phyloP scores from a whole-genome alignment of 2,888 invertebrate genomes.

The Scaptomyza parva region DNA sequence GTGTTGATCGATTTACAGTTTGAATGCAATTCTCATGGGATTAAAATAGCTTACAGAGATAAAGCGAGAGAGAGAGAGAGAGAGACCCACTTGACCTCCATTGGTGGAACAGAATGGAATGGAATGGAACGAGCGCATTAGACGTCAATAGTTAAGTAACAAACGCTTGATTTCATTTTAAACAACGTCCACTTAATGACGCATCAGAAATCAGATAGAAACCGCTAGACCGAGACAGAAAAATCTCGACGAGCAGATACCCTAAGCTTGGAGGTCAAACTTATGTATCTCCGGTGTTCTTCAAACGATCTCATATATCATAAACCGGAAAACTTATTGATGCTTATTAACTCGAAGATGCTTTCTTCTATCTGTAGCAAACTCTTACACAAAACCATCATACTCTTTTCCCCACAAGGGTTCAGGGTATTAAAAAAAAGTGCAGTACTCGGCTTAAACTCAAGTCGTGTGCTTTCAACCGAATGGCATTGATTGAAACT shows the following conservation, averaged over 20 bases:
- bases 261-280: no score
- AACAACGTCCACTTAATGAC: slow-evolving; percentile 49
- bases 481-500: slow-evolving; percentile 45
- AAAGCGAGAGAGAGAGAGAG: not conserved
- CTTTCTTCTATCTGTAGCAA: no score
- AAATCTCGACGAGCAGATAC: no score
- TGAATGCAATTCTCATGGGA: slow-evolving; percentile 26
- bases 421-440: no score
- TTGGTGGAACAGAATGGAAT: slow-evolving; percentile 5
- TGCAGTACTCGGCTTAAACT: not conserved
- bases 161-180: slow-evolving; percentile 39
- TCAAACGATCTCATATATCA: no score
- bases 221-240: no score
- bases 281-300: no score
- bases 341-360: no score
- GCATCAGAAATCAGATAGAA: slow-evolving; percentile 21
- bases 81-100: slow-evolving; percentile 28
- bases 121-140: slow-evolving; percentile 20
- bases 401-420: no score
- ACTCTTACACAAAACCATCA: no score
- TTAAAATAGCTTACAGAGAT: slow-evolving; percentile 42
- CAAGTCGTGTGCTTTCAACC: slow-evolving; percentile 2
- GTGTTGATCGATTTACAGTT: slow-evolving; percentile 54
- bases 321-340: no score
- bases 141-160: slow-evolving; percentile 11